phyloP scores from a whole-genome alignment of 2,797 vertebrate genomes.

The Eulemur coronatus region DNA sequence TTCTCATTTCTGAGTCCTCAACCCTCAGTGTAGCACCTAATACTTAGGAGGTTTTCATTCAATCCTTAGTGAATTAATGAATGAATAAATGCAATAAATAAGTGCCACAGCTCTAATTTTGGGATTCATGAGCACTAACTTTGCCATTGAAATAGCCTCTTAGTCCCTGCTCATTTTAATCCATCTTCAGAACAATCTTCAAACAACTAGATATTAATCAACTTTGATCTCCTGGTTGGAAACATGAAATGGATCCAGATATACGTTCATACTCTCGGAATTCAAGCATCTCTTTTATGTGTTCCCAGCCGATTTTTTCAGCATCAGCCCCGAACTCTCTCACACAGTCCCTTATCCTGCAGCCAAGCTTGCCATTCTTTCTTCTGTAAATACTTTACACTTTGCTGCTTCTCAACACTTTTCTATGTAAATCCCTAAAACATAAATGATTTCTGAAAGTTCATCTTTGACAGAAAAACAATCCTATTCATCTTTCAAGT shows the following conservation, averaged over 20 bases:
- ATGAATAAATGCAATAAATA: neutral
- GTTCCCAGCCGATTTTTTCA: neutral
- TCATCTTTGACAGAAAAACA: neutral
- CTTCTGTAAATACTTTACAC: neutral
- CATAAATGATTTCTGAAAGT: neutral
- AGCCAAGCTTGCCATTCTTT: neutral
- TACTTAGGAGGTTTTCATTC: neutral
- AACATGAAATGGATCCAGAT: neutral
- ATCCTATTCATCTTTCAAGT: neutral
- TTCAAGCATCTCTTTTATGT: neutral
- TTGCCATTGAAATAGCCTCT: neutral
- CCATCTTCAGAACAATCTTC: neutral
- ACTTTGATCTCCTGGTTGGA: neutral
- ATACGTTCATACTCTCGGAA: neutral
- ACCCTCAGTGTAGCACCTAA: neutral
- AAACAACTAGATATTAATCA: neutral
- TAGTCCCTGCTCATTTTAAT: neutral
- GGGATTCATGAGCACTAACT: neutral
- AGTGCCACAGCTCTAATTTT: neutral
- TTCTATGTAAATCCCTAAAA: neutral
- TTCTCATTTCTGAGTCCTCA: neutral
- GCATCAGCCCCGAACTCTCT: neutral
- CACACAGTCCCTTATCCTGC: neutral
- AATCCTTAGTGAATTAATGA: neutral
- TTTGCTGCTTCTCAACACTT: neutral